These are phyloP conservation scores for Labia minor DNA, from an alignment of 2,888 invertebrate species.

Conservation along the genomic window DNA sequence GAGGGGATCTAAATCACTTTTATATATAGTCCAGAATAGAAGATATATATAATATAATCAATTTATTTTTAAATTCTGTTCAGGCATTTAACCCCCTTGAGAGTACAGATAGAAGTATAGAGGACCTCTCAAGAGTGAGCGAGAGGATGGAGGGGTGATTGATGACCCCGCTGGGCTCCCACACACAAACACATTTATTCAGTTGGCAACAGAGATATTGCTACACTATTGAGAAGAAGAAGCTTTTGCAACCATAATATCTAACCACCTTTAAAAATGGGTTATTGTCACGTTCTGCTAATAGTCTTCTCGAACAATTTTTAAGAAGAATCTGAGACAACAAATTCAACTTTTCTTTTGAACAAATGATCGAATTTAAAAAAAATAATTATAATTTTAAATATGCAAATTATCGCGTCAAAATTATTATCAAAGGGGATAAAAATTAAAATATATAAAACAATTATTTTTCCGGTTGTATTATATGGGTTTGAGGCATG, in stretches of 20 bases:
- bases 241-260: too few species aligned
- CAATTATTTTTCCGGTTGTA: too few species aligned
- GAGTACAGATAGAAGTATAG: neutral
- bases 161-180: neutral
- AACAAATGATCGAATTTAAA: too few species aligned
- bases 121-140: too few species aligned
- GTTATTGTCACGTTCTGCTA: neutral
- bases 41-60: neutral
- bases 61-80: neutral
- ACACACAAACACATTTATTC: neutral
- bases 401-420: too few species aligned
- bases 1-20: neutral
- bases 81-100: neutral
- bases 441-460: too few species aligned
- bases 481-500: too few species aligned
- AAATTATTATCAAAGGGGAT: too few species aligned
- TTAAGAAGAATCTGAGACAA: too few species aligned
- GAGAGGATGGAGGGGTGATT: neutral
- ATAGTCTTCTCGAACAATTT: neutral
- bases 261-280: neutral
- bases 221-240: neutral
- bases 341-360: too few species aligned
- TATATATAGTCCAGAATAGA: neutral
- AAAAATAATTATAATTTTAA: too few species aligned
- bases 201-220: neutral